phyloP scores from a whole-genome alignment of 1,140 invertebrate genomes.

The Drosophila varians region DNA sequence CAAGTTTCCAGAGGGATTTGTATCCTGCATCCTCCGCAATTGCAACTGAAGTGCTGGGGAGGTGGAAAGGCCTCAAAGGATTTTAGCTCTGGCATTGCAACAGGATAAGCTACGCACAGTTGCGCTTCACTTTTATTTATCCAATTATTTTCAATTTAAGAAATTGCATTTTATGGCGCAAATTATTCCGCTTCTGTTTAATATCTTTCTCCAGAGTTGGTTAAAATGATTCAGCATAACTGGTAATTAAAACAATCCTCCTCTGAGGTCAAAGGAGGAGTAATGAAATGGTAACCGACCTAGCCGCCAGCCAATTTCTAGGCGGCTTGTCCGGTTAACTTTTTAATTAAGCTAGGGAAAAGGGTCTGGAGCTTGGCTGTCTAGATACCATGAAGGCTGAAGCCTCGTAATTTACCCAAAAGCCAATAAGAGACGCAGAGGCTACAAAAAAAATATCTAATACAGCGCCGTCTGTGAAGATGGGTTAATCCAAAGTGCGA shows the following conservation, averaged over 20 bases:
- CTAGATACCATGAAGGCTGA: background rate
- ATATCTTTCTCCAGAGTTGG: no score
- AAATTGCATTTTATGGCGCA: slow-evolving; percentile 6
- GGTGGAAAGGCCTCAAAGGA: slow-evolving; percentile 6
- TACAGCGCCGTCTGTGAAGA: background rate
- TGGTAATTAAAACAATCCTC: slow-evolving; percentile 6
- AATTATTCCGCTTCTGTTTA: slow-evolving; percentile 7
- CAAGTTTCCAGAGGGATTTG: background rate
- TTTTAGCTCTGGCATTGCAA: background rate
- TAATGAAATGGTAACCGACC: no score
- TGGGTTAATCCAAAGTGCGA: slow-evolving; percentile 1
- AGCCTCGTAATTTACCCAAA: background rate
- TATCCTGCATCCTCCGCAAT: background rate
- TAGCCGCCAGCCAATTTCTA: no score
- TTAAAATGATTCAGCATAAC: no score
- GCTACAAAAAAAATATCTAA: no score
- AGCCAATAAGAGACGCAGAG: background rate
- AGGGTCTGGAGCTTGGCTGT: no score
- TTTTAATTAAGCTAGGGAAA: slow-evolving; percentile 46
- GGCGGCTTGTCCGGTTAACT: slow-evolving; percentile 8
- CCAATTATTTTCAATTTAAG: slow-evolving; percentile 45
- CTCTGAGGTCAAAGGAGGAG: no score
- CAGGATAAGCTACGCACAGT: slow-evolving; percentile 29
- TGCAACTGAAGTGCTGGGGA: background rate
- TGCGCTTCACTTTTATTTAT: slow-evolving; percentile 47